These are phyloP conservation scores for Hydropsyche tenuis DNA, from an alignment of 1,140 invertebrate genomes.

Conservation along the genomic window DNA sequence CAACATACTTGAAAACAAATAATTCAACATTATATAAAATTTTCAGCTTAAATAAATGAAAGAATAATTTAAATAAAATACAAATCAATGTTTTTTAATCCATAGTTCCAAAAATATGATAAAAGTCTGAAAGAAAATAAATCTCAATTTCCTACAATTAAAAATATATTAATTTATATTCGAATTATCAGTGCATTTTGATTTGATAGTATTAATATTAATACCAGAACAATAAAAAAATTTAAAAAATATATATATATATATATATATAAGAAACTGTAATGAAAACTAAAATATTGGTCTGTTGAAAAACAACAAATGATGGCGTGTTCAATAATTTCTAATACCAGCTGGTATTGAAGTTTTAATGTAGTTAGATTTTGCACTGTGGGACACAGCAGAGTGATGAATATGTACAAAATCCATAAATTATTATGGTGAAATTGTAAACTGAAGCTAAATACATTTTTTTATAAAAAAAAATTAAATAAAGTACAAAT, in stretches of 20 bases:
- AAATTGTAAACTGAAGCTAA: no score
- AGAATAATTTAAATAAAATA: no score
- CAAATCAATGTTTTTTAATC: no score
- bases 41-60: no score
- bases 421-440: not conserved
- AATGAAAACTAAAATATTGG: not conserved
- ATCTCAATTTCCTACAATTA: slow-evolving; percentile 17
- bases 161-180: slow-evolving; percentile 12
- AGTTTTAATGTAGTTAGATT: no score
- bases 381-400: no score
- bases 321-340: not conserved
- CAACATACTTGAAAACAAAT: no score
- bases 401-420: not conserved
- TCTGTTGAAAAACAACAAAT: not conserved
- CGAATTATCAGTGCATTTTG: slow-evolving; percentile 23
- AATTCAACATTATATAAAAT: no score
- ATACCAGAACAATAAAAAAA: slow-evolving; percentile 1
- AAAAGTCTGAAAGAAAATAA: no score
- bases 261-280: no score
- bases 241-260: not conserved
- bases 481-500: not conserved
- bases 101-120: no score
- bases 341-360: not conserved
- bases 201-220: slow-evolving; percentile 1
- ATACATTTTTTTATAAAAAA: not conserved